phyloP scores from a whole-genome alignment of 35 echinoderm and acorn worm genomes.

The Heliocidaris tuberculata region DNA sequence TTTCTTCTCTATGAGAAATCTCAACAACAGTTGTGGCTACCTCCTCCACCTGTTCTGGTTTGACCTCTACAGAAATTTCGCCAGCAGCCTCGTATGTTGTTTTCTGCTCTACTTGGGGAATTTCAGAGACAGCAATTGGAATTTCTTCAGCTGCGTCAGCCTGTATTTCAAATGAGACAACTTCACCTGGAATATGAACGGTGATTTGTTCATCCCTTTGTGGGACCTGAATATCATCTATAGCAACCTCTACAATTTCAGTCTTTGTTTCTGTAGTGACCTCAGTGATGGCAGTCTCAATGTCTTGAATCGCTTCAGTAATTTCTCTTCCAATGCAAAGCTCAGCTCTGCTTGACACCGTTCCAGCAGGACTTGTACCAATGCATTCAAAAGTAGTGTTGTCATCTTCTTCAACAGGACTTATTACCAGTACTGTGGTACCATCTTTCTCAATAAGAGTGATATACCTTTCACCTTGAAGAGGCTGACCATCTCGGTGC shows the following conservation, averaged over 20 bases:
- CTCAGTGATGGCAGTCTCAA: neutral
- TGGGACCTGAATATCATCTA: neutral
- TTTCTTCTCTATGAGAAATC: conserved; percentile 27
- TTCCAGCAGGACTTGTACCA: conserved; percentile 21
- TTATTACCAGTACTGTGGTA: conserved; percentile 36
- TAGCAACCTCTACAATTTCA: neutral
- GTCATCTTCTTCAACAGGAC: conserved; percentile 46
- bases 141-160: neutral
- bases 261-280: conserved; percentile 8
- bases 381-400: conserved; percentile 42
- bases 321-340: conserved; percentile 14
- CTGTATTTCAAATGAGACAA: neutral
- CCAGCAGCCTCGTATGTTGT: neutral
- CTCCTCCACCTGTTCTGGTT: conserved; percentile 25
- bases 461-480: conserved; percentile 26
- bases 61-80: conserved; percentile 22
- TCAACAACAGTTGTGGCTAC: neutral
- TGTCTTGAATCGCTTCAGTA: neutral
- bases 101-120: neutral
- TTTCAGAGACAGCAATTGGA: neutral
- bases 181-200: neutral
- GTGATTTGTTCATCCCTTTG: neutral
- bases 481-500: conserved; percentile 65
- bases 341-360: conserved; percentile 32
- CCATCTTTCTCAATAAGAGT: conserved; percentile 46